Base-by-base conservation (phyloP, 2,888 invertebrate species). In the Apomyelois bistriatella region DNA sequence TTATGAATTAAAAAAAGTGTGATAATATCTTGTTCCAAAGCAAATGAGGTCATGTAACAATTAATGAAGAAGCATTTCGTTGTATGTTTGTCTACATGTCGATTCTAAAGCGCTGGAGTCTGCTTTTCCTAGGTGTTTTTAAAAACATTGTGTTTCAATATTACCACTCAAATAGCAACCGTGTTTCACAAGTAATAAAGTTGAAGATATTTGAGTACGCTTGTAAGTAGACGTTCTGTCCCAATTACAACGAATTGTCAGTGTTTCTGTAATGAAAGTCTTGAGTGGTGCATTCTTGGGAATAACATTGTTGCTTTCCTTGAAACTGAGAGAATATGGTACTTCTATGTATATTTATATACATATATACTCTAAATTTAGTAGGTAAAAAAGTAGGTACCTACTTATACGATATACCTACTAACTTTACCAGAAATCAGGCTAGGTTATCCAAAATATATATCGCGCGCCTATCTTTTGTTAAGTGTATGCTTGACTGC, bases 261-360 rank as follows among this genome's bases (percentile, higher is more conserved):
- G 68, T 70, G 76, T 71, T 71, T 70, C 68, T 66, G 72, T 79
- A 78, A 79, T 81, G 77, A 70, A 67, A 70, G 68, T 60, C 59
- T 59, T 61, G 58, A 60, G 64, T 59, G 59, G 61, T 54, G 53
- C 46, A 54, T 50, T 58, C 56, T 57, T 51, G 48, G 48, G 58
- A 60, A 52, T 55, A 52, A 58, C 62, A 58, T 63, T 66, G 62
- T 64, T 55, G 66, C 53, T 60, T 62, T 35, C 9, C 43, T 35
- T 52, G 38, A 12, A 37, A 28, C 37, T 8, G 16, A 22, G 17
- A 8, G 37, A 37, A 32, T 32, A 32, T 32, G 9, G 1, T 32
- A 32, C 22, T 22, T 22, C n/a, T 22, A 22, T 22, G 22, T 5
- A 3, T 22, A 22, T 22, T 22, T 3, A 22, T 22, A 3, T 22